Base-by-base conservation (phyloP, 2,888 invertebrate species). In the Campoplex capitator region DNA sequence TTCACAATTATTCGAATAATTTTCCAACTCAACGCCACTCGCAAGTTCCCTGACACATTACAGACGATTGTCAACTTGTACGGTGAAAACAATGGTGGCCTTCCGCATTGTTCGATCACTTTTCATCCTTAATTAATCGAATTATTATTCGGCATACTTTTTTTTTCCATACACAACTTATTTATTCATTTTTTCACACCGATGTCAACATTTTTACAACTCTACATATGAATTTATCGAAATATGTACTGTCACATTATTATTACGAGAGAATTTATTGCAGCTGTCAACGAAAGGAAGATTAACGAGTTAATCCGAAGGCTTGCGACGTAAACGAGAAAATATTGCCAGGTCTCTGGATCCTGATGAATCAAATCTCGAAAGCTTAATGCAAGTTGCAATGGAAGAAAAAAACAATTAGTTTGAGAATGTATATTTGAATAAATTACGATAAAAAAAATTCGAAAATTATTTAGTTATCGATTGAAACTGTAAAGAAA, bases 381-480 rank as follows among this genome's bases (percentile, higher is more conserved):
- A 4, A 28, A 56, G 56, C 56, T 28, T 23, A 56, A 13, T 9
- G 3, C 28, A 58, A 58, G 28, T 11, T 58, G 32, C 28, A 32
- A 32, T 13, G 7, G 58, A 32, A 62, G 38, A 6, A 16, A 58
- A 62, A 62, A 62, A 32, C 58, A 86, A 87, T 86, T 67, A 70
- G 78, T 73, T 77, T 13, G 13, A 6, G 6, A 0, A 62, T 32
- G 4, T 16, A 16, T 32, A 62, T 62, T 32, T 6, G 6, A 38
- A 38, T 28, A 62, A 62, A 4, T 23, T 28, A 18, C 18, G 18
- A n/a, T 54, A 18, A 18, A 54, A 1, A 54, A 54, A 54, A 54
- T 23, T 23, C 0, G 23, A 23, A 23, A 23, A 23, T 23, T 23
- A 54, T 3, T 18, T 1, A 54, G 54, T 1, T 6, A 56, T 56